Conservation (phyloP, 1,140 invertebrate species). For the Nasonia giraulti region DNA sequence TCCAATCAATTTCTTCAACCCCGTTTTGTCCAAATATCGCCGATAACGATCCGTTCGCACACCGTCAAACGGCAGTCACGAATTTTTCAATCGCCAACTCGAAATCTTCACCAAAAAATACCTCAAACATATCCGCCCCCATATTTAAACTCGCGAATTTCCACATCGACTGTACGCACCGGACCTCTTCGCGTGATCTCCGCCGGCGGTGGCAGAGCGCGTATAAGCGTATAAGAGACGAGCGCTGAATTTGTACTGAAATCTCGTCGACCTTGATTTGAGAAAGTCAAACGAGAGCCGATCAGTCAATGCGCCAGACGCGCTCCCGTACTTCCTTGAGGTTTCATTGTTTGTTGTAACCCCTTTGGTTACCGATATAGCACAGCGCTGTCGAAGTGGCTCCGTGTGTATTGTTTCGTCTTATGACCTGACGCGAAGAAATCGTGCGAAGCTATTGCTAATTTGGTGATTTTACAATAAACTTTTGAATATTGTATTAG, state of each 20-base stretch:
- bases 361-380: background rate
- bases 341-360: background rate
- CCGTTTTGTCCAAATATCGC: no score
- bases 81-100: no score
- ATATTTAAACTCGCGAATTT: constrained; percentile 10
- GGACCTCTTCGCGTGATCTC: constrained; percentile 12
- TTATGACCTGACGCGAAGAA: no score
- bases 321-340: constrained; percentile 41
- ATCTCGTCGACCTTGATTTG: constrained; percentile 51
- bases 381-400: background rate
- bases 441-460: no score
- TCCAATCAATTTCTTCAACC: no score
- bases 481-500: no score
- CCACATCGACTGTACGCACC: constrained; percentile 47
- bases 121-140: background rate
- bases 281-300: constrained; percentile 33
- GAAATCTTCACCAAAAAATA: no score
- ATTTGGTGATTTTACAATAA: no score
- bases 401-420: background rate
- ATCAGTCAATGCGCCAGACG: constrained; percentile 38
- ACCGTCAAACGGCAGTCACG: no score
- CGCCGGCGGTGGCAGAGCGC: background rate
- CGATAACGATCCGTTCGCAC: no score
- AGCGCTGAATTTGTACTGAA: constrained; percentile 31
- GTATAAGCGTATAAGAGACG: background rate